Percentiles rank a stretch among this genome's conserved stretches.
Conservation (phyloP, 2,797 vertebrate species). For the Tadarida brasiliensis region DNA sequence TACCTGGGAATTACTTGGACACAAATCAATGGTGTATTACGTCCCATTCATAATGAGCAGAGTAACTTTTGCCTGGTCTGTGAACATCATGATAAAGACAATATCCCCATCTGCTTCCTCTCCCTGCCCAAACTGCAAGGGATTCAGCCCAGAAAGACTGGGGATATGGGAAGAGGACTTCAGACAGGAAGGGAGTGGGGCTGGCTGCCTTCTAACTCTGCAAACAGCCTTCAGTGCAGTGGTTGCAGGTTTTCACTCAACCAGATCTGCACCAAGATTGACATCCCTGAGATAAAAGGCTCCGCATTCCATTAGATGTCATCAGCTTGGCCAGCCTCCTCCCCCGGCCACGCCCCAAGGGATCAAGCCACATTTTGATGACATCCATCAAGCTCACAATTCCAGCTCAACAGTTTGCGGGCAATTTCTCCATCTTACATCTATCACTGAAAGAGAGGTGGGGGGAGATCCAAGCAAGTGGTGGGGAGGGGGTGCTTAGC, state of each 20-base stretch:
- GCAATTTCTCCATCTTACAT: conserved; percentile 71
- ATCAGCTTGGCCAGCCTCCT: conserved; percentile 70
- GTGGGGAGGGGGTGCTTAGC: conserved; percentile 33
- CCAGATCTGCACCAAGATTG: not conserved
- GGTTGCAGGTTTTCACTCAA: conserved; percentile 78
- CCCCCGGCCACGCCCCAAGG: conserved; percentile 71
- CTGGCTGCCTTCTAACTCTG: not conserved
- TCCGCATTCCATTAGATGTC: conserved; percentile 75
- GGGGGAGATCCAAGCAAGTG: not conserved
- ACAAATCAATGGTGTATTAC: conserved; percentile 89
- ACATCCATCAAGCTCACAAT: conserved; percentile 77
- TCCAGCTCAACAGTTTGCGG: conserved; percentile 76
- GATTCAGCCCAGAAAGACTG: conserved; percentile 79
- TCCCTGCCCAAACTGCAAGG: conserved; percentile 76
- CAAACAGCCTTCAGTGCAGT: conserved; percentile 69
- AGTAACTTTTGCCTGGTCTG: conserved; percentile 86
- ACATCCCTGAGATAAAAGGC: conserved; percentile 75
- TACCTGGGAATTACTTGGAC: conserved; percentile 89
- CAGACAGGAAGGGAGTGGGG: not conserved
- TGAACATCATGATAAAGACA: conserved; percentile 82
- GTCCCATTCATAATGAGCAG: conserved; percentile 85
- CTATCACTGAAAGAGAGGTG: conserved; percentile 43
- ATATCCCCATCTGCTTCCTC: conserved; percentile 81
- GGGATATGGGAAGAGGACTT: conserved; percentile 69
- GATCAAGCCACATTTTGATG: conserved; percentile 67